phyloP scores from a whole-genome alignment of 2,888 invertebrate genomes.

The Lasioglossum figueresi region DNA sequence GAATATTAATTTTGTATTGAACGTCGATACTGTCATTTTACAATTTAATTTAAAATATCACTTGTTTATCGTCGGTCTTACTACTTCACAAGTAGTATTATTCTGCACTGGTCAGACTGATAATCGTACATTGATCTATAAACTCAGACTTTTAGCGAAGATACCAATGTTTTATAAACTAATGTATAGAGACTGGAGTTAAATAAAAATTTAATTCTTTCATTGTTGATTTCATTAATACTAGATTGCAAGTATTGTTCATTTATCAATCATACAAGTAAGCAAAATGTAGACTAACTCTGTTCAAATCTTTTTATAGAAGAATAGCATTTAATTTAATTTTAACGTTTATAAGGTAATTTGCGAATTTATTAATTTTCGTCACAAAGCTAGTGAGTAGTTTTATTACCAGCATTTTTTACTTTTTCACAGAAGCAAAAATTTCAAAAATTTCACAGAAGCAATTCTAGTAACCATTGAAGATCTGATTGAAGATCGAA shows the following conservation, averaged over 20 bases:
- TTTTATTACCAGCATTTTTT: too few relatives aligned
- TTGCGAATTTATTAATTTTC: too few relatives aligned
- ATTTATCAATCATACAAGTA: too few relatives aligned
- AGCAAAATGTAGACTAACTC: too few relatives aligned
- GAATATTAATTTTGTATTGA: neutral
- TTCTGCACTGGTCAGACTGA: neutral
- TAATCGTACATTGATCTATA: neutral
- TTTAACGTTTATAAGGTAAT: neutral
- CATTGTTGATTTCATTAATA: neutral
- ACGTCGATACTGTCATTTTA: neutral
- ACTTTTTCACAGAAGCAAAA: too few relatives aligned
- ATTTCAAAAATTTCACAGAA: too few relatives aligned
- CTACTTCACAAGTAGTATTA: neutral
- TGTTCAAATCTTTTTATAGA: too few relatives aligned
- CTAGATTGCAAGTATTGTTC: too few relatives aligned
- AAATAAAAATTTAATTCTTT: neutral
- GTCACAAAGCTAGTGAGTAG: too few relatives aligned
- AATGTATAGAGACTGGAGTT: neutral
- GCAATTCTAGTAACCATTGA: too few relatives aligned
- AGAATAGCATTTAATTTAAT: neutral
- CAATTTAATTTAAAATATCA: neutral
- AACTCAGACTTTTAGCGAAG: too few relatives aligned
- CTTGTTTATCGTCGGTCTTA: neutral
- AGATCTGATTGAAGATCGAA: too few relatives aligned
- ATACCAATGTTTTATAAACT: neutral